These are phyloP conservation scores for Podocnemis expansa DNA, from an alignment of 2,113 vertebrate genomes.

Conservation along the genomic window DNA sequence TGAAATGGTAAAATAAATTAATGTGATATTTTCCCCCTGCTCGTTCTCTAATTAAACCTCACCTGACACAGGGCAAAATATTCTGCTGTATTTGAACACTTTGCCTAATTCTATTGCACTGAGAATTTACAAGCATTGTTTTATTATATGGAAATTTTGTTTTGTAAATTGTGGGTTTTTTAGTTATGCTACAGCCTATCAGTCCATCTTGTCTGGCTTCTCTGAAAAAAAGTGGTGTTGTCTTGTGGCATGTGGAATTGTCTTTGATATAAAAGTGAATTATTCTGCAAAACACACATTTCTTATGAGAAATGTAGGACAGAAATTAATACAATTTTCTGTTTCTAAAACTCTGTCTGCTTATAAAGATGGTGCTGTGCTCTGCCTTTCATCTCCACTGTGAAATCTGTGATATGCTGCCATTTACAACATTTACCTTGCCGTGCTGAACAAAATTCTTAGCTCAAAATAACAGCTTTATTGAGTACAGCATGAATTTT, in stretches of 20 bases:
- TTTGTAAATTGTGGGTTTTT: slow-evolving; percentile 21
- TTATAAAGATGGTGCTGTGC: neutral
- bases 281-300: neutral
- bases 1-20: neutral
- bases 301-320: slow-evolving; percentile 19
- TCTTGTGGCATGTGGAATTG: slow-evolving; percentile 24
- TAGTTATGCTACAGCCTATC: neutral
- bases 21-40: neutral
- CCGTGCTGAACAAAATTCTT: slow-evolving; percentile 25
- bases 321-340: slow-evolving; percentile 32
- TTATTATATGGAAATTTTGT: slow-evolving; percentile 38
- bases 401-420: slow-evolving; percentile 18
- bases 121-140: neutral
- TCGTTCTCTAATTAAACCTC: neutral
- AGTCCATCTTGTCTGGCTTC: neutral
- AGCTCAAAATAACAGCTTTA: neutral
- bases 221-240: neutral
- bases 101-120: neutral
- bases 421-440: slow-evolving; percentile 8
- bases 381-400: slow-evolving; percentile 21
- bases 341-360: slow-evolving; percentile 27
- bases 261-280: slow-evolving; percentile 33
- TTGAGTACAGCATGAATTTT: slow-evolving; percentile 17
- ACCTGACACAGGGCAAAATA: neutral
- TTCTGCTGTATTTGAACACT: neutral